Evolutionary conservation across 2,888 invertebrate genomes (phyloP).

Genomic region (Nymphalis c-album): DNA sequence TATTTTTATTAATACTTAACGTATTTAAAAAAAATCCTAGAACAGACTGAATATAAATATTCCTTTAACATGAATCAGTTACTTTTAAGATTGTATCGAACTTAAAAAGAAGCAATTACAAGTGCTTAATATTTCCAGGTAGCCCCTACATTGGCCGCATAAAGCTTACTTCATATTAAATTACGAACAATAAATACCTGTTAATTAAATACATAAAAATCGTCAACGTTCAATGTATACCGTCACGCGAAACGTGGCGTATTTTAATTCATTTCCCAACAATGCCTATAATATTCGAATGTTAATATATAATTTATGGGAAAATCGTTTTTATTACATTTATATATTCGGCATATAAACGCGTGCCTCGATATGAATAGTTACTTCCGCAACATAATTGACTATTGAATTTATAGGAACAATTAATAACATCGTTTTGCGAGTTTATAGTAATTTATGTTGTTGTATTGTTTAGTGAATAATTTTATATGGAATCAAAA

Average conservation of each 20-base stretch:
- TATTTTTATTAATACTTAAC: no score
- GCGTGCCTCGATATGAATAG: slow-evolving; percentile 15
- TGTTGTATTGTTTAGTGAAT: not conserved
- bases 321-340: slow-evolving; percentile 19
- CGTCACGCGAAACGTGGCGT: slow-evolving; percentile 46
- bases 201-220: slow-evolving; percentile 60
- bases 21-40: no score
- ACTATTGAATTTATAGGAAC: slow-evolving; percentile 24
- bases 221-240: slow-evolving; percentile 45
- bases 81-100: no score
- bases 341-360: slow-evolving; percentile 7
- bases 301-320: slow-evolving; percentile 9
- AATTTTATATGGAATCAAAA: not conserved
- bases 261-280: slow-evolving; percentile 37
- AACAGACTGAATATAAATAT: no score
- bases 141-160: not conserved
- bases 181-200: slow-evolving; percentile 49
- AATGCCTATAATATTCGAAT: slow-evolving; percentile 19
- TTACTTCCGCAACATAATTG: slow-evolving; percentile 17
- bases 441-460: not conserved
- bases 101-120: not conserved
- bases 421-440: slow-evolving; percentile 18
- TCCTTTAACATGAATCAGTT: no score
- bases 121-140: not conserved
- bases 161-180: slow-evolving; percentile 17